phyloP scores from a whole-genome alignment of 2,797 vertebrate species.

The Chloroceryle inda region DNA sequence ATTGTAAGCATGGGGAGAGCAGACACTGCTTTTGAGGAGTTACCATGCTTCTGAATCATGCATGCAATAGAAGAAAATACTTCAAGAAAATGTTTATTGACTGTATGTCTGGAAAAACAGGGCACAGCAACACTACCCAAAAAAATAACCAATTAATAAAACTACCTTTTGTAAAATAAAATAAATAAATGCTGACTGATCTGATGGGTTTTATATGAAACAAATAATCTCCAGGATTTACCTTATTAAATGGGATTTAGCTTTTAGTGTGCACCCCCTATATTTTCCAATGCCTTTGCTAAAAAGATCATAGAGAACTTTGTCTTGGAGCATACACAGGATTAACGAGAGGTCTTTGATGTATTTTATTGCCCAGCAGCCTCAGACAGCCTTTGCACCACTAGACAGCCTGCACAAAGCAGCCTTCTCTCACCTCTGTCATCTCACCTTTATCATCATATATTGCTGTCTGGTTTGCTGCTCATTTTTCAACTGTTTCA shows the following conservation, averaged over 20 bases:
- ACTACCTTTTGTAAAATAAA: not conserved
- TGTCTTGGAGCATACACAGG: not conserved
- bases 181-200: not conserved
- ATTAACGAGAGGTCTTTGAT: not conserved
- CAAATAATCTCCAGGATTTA: not conserved
- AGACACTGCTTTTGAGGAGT: not conserved
- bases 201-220: too few relatives aligned
- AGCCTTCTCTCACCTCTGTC: not conserved
- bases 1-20: not conserved
- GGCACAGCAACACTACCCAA: not conserved
- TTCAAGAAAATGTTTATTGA: not conserved
- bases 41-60: accelerated
- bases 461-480: not conserved
- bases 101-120: not conserved
- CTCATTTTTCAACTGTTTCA: not conserved
- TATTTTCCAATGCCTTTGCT: not conserved
- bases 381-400: not conserved
- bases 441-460: not conserved
- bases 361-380: not conserved
- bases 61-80: not conserved
- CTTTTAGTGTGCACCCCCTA: not conserved
- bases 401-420: not conserved
- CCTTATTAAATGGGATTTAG: not conserved
- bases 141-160: not conserved
- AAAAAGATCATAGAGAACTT: not conserved